Evolutionary conservation across 1,140 invertebrate species (phyloP), one percentile per base, ranked within the genome.

Genomic region (Mylabris phalerata): DNA sequence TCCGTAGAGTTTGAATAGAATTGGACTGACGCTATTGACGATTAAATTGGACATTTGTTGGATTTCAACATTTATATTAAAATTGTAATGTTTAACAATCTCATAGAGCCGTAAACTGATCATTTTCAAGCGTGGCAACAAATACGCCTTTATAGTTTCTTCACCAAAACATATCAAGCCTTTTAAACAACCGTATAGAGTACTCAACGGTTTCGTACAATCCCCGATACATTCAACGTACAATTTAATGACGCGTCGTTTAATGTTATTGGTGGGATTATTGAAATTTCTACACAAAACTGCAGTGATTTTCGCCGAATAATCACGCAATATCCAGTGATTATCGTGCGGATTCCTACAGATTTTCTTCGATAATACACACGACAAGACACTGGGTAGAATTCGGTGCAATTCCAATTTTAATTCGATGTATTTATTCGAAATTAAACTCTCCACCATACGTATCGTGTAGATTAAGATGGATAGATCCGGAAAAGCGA

Each of bases 251-350:
- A 66, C 50, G 13, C 64, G 55, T 7, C 56, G 13, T 25, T 58
- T 64, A 10, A 68, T 66, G 32, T 66, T 64, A 32, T 68, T 68
- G 10, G 62, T 45, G 38, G 60, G 43, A 46, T 64, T 61, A 5
- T 50, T 55, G 44, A 64, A 61, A 26, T n/a, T 58, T 24, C 64
- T 40, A 41, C 64, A 64, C 42, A 68, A 61, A 1, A 62, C 50
- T 4, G 59, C 56, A 4, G 63, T 50, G 11, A 68, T 50, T 48
- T 52, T 60, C 19, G 62, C 57, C 6, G 63, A 62, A 57, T 66
- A 68, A 42, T 68, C 66, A 41, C 66, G 48, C 46, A 68, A 55
- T 9, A 64, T 66, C 66, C 66, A 68, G 39, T 68, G 66, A 45
- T 68, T 68, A 46, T 68, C 64, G 24, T 60, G 61, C 39, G 60